Evolutionary conservation across 2,888 invertebrate genomes (phyloP).

Genomic region (Hemicrepidius hirtus): DNA sequence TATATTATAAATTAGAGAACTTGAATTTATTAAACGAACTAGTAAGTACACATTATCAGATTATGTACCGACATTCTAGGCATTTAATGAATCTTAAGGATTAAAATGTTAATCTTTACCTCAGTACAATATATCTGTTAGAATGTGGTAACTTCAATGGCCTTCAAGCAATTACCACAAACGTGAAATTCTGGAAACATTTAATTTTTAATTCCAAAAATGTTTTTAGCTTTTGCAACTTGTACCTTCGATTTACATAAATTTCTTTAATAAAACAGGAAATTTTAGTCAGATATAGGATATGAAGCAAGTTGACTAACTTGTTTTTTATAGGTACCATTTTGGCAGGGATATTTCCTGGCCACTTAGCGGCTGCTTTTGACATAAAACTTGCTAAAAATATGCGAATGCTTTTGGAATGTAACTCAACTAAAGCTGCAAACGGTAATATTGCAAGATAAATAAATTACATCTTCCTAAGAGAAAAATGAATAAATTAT

Average conservation of each 20-base stretch:
- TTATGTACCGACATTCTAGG: too few species aligned
- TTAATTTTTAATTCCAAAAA: too few species aligned
- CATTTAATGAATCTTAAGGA: too few species aligned
- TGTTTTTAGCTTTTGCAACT: background rate
- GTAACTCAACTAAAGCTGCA: background rate
- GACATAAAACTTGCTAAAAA: slow-evolving; percentile 20
- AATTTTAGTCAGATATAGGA: slow-evolving; percentile 2
- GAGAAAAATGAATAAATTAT: too few species aligned
- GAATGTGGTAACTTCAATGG: too few species aligned
- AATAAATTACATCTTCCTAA: too few species aligned
- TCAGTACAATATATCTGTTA: too few species aligned
- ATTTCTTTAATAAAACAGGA: slow-evolving; percentile 2
- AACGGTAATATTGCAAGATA: too few species aligned
- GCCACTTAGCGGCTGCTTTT: slow-evolving; percentile 20
- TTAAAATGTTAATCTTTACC: too few species aligned
- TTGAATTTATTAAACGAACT: slow-evolving; percentile 8
- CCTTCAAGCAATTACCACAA: too few species aligned
- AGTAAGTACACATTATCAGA: background rate
- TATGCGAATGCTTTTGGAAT: slow-evolving; percentile 14
- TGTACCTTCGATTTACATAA: background rate
- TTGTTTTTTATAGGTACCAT: slow-evolving; percentile 8
- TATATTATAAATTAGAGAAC: too few species aligned
- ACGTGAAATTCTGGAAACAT: too few species aligned
- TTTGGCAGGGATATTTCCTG: slow-evolving; percentile 15
- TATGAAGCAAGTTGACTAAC: slow-evolving; percentile 10